phyloP scores from a whole-genome alignment of 2,113 vertebrate genomes.

The Callionymus lyra region DNA sequence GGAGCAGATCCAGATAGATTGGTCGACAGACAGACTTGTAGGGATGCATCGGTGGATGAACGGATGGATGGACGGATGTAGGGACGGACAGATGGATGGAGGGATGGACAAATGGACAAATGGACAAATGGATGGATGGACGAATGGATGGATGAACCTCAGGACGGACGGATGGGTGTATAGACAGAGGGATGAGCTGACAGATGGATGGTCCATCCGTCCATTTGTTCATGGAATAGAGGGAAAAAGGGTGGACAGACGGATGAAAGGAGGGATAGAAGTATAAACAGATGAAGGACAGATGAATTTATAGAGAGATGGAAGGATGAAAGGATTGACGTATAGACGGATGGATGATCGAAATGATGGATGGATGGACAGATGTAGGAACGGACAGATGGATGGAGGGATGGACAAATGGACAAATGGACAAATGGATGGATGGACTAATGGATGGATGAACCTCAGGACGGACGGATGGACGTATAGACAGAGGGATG shows the following conservation, averaged over 20 bases:
- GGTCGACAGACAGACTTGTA: slow-evolving; percentile 5
- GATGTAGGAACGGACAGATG: slow-evolving; percentile 13
- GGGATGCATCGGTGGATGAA: slow-evolving; percentile 4
- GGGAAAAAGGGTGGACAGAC: slow-evolving; percentile 6
- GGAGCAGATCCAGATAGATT: slow-evolving; percentile 20
- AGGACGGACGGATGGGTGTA: slow-evolving; percentile 16
- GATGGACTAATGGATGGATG: too few species aligned
- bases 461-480: too few species aligned
- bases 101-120: slow-evolving; percentile 18
- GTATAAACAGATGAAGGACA: slow-evolving; percentile 4
- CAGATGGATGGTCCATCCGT: too few species aligned
- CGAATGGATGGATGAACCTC: slow-evolving; percentile 18
- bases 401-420: slow-evolving; percentile 16
- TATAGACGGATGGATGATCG: slow-evolving; percentile 12
- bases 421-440: slow-evolving; percentile 11
- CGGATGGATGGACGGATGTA: slow-evolving; percentile 9
- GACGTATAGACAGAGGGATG: too few species aligned
- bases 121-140: slow-evolving; percentile 16
- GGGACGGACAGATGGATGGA: not conserved
- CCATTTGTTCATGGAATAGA: too few species aligned
- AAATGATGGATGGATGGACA: too few species aligned
- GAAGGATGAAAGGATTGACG: slow-evolving; percentile 1
- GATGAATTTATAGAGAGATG: too few species aligned
- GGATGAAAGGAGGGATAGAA: slow-evolving; percentile 7
- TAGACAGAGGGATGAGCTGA: slow-evolving; percentile 17